Evolutionary conservation across 2,888 invertebrate species (phyloP).

Genomic region (Leistus spinibarbis): DNA sequence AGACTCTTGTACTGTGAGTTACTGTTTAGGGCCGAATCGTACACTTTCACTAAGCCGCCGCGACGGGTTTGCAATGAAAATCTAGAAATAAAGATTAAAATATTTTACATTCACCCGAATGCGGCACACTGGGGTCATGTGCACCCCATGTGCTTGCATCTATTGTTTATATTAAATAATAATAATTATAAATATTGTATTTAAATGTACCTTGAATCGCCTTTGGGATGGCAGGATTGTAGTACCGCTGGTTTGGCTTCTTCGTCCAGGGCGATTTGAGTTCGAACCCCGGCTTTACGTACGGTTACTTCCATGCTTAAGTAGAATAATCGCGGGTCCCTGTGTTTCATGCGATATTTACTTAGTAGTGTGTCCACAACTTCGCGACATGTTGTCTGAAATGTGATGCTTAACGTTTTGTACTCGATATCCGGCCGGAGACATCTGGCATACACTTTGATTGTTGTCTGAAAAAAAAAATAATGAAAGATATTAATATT

Average conservation of each 20-base stretch:
- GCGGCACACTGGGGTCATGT: too few relatives aligned
- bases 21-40: slow-evolving; percentile 89
- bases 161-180: background rate
- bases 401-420: slow-evolving; percentile 90
- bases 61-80: slow-evolving; percentile 87
- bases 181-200: background rate
- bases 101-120: too few relatives aligned
- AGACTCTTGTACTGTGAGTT: slow-evolving; percentile 93
- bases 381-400: slow-evolving; percentile 86
- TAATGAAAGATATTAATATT: background rate
- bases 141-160: too few relatives aligned
- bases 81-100: slow-evolving; percentile 58
- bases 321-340: slow-evolving; percentile 91
- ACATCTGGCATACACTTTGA: slow-evolving; percentile 89
- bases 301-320: slow-evolving; percentile 94
- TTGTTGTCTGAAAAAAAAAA: slow-evolving; percentile 75
- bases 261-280: slow-evolving; percentile 83
- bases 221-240: slow-evolving; percentile 92
- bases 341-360: slow-evolving; percentile 86
- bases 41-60: slow-evolving; percentile 90
- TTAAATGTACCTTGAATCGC: slow-evolving; percentile 77
- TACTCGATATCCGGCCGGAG: slow-evolving; percentile 93
- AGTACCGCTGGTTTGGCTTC: slow-evolving; percentile 88
- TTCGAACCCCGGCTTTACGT: slow-evolving; percentile 80
- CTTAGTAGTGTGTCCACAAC: slow-evolving; percentile 83